Percentiles rank a stretch among this genome's conserved stretches.
phyloP scores from a whole-genome alignment of 2,888 invertebrate species.

The Podotricha telesiphe region DNA sequence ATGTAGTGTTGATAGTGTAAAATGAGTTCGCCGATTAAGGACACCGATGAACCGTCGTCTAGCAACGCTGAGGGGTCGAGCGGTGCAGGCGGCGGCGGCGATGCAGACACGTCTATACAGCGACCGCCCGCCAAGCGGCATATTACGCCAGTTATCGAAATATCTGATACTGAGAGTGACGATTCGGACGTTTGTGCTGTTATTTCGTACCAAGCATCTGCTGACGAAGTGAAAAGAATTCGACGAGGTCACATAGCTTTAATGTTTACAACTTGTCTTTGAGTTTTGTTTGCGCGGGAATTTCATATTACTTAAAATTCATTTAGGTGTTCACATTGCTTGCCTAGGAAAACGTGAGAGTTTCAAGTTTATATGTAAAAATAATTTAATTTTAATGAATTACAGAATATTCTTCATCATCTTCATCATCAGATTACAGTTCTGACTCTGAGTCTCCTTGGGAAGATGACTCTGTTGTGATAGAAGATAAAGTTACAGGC shows the following conservation, averaged over 20 bases:
- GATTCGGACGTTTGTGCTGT: constrained; percentile 82
- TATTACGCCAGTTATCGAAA: constrained; percentile 70
- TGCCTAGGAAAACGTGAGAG: background rate
- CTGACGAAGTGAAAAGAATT: constrained; percentile 79
- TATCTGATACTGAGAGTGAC: constrained; percentile 78
- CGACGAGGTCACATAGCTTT: constrained; percentile 66
- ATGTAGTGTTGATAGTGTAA: constrained; percentile 68
- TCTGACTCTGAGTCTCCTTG: constrained; percentile 74
- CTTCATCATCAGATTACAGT: constrained; percentile 71
- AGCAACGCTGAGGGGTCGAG: constrained; percentile 55
- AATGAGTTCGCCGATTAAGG: constrained; percentile 75
- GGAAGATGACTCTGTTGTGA: constrained; percentile 73
- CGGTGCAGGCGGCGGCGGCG: constrained; percentile 49
- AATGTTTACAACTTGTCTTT: constrained; percentile 41
- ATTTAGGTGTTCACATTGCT: background rate
- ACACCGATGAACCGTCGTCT: constrained; percentile 69
- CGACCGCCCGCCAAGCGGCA: constrained; percentile 76
- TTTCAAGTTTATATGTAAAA: background rate
- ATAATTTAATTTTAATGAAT: background rate
- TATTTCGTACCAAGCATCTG: constrained; percentile 76
- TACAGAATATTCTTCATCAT: constrained; percentile 68
- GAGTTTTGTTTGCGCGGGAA: constrained; percentile 63
- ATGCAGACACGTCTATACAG: constrained; percentile 50
- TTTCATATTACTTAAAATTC: constrained; percentile 24
- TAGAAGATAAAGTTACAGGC: constrained; percentile 58